Percentiles rank a stretch among this genome's conserved stretches.
Evolutionary conservation across 2,113 vertebrate genomes (phyloP).

Genomic region (Centrocercus urophasianus): DNA sequence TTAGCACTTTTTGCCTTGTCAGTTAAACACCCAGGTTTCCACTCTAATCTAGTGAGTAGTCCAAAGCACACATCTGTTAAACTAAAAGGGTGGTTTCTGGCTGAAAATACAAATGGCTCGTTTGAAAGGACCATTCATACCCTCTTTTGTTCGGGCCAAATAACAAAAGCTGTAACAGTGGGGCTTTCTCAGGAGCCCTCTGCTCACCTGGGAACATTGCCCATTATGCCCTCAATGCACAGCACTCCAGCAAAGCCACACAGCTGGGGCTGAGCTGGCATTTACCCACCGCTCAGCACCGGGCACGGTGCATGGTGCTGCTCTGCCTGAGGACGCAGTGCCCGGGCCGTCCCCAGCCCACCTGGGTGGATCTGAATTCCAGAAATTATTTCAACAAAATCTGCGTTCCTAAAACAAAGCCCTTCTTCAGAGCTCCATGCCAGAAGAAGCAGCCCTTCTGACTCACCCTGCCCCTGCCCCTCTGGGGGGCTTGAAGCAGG

Average conservation of each 20-base stretch:
- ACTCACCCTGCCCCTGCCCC: background rate
- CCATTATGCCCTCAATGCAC: too few species aligned
- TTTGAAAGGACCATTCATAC: background rate
- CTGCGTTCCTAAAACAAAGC: background rate
- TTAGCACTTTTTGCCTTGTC: constrained; percentile 6
- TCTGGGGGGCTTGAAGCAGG: background rate
- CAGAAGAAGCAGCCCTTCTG: background rate
- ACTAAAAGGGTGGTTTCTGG: background rate
- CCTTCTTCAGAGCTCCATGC: background rate
- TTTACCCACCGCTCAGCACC: background rate
- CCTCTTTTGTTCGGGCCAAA: background rate
- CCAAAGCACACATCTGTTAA: background rate
- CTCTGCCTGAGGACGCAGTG: background rate
- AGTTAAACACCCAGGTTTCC: background rate
- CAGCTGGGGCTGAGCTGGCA: background rate
- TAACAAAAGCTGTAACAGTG: accelerated
- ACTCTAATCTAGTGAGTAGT: background rate
- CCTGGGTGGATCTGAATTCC: background rate
- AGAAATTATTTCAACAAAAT: background rate
- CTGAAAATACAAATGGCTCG: background rate
- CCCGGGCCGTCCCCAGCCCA: background rate
- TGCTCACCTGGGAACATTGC: too few species aligned
- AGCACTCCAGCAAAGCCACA: background rate
- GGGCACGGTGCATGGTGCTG: accelerated
- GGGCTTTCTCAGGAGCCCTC: background rate